Percentiles rank a stretch among this genome's conserved stretches.
phyloP scores from a whole-genome alignment of 2,113 vertebrate species.

The Rhegmatorhina hoffmannsi region DNA sequence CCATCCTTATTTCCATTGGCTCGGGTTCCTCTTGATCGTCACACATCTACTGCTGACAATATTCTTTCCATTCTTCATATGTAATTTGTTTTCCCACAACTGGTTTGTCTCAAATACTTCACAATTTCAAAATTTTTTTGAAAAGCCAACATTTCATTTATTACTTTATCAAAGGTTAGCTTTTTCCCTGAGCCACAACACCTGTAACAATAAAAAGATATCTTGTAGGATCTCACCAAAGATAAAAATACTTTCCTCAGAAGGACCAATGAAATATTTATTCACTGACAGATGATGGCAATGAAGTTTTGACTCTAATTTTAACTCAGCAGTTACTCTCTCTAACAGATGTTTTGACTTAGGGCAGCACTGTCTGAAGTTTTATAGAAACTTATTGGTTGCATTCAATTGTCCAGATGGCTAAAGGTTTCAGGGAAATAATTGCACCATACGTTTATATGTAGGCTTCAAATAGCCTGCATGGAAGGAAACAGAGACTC shows the following conservation, averaged over 20 bases:
- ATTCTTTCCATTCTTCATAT: too few relatives aligned
- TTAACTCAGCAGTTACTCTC: neutral
- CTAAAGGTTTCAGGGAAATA: neutral
- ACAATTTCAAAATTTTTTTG: neutral
- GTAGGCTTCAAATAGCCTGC: neutral
- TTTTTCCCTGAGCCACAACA: slow-evolving; percentile 7
- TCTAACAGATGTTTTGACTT: neutral
- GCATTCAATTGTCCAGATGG: neutral
- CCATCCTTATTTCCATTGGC: too few relatives aligned
- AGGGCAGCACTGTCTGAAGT: neutral
- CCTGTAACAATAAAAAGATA: slow-evolving; percentile 35
- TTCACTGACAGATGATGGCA: neutral
- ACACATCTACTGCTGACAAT: too few relatives aligned
- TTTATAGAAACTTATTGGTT: neutral
- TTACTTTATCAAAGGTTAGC: slow-evolving; percentile 12
- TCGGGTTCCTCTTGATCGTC: too few relatives aligned
- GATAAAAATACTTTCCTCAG: neutral
- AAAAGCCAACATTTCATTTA: neutral
- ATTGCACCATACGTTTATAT: neutral
- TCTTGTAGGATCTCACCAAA: neutral
- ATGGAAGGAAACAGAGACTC: neutral
- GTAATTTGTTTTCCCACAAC: too few relatives aligned
- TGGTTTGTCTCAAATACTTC: neutral
- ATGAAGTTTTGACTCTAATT: slow-evolving; percentile 14
- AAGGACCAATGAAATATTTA: neutral